Evolutionary conservation across 2,113 vertebrate species (phyloP).

Genomic region (Ptychochromis oligacanthus): DNA sequence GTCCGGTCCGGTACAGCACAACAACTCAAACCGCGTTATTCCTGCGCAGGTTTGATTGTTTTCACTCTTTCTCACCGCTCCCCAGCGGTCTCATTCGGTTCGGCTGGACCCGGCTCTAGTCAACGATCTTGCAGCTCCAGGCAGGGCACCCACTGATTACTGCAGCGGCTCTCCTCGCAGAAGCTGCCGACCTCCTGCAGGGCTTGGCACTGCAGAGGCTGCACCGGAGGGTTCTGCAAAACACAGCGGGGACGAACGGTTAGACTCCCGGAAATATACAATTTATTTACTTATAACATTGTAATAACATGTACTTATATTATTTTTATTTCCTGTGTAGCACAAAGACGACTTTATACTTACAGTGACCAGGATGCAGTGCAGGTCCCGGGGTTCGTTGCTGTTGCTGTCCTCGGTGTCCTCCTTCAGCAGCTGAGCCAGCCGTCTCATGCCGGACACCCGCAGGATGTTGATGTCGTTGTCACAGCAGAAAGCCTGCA

Average conservation of each 20-base stretch:
- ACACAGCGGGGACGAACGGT: not conserved
- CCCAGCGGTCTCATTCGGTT: constrained; percentile 23
- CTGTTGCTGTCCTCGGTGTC: constrained; percentile 64
- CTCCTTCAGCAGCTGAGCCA: constrained; percentile 84
- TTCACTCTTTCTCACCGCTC: constrained; percentile 46
- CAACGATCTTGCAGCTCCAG: constrained; percentile 89
- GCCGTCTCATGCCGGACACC: constrained; percentile 84
- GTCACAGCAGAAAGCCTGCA: constrained; percentile 93
- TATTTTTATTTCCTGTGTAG: not conserved
- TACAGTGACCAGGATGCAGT: constrained; percentile 94
- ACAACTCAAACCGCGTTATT: constrained; percentile 29
- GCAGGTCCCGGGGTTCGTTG: constrained; percentile 87
- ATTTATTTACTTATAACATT: not conserved
- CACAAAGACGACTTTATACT: constrained; percentile 39
- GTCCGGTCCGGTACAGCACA: not conserved
- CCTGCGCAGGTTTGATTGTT: constrained; percentile 33
- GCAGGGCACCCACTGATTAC: constrained; percentile 91
- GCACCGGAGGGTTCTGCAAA: constrained; percentile 85
- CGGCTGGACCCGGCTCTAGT: not conserved
- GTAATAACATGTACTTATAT: not conserved
- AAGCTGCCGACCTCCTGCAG: constrained; percentile 87
- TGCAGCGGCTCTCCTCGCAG: constrained; percentile 88
- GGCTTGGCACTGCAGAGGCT: constrained; percentile 84
- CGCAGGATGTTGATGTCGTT: constrained; percentile 91
- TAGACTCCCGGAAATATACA: not conserved